Evolutionary conservation across 2,797 vertebrate species (phyloP).

Genomic region (Pseudochromis fuscus): DNA sequence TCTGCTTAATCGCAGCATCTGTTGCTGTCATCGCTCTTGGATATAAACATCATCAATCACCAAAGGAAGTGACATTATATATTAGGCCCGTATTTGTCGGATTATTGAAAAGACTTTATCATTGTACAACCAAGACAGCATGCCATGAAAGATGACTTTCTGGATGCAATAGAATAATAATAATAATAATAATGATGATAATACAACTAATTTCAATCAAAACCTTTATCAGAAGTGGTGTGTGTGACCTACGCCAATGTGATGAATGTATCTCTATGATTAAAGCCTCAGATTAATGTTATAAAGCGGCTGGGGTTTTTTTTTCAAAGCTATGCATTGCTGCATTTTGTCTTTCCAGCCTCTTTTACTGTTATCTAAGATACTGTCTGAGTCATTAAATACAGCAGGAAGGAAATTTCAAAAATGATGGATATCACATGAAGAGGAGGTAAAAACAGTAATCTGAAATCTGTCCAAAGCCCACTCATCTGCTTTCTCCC

Average conservation of each 20-base stretch:
- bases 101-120: constrained; percentile 62
- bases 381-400: constrained; percentile 68
- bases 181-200: constrained; percentile 39
- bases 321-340: constrained; percentile 45
- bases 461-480: constrained; percentile 59
- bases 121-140: neutral
- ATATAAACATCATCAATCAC: constrained; percentile 79
- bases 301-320: constrained; percentile 52
- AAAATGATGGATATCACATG: constrained; percentile 68
- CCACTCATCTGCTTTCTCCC: constrained; percentile 52
- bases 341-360: constrained; percentile 49
- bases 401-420: constrained; percentile 59
- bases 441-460: constrained; percentile 65
- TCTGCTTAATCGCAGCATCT: constrained; percentile 69
- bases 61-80: constrained; percentile 46
- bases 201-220: constrained; percentile 50
- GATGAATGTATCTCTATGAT: constrained; percentile 55
- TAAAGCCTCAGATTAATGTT: constrained; percentile 46
- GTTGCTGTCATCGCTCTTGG: constrained; percentile 62
- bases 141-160: constrained; percentile 10
- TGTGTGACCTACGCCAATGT: constrained; percentile 10
- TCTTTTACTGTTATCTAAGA: constrained; percentile 66
- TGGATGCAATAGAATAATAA: constrained; percentile 30
- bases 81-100: constrained; percentile 43
- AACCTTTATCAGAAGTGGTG: constrained; percentile 35